phyloP scores from a whole-genome alignment of 2,113 vertebrate species.

The Neopipo cinnamomea region DNA sequence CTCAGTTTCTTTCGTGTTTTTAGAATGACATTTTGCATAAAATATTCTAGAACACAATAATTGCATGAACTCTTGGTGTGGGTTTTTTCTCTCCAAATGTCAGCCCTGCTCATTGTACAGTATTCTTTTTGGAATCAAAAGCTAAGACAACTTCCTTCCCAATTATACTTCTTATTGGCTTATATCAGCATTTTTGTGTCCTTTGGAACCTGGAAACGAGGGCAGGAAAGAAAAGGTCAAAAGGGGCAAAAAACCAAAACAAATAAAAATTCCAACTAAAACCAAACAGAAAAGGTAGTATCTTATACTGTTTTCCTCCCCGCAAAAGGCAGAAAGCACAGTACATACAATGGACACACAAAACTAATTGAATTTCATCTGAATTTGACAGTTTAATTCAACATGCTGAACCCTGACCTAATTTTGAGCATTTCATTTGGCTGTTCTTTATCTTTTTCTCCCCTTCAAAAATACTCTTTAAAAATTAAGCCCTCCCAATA shows the following conservation, averaged over 20 bases:
- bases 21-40: not conserved
- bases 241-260: not conserved
- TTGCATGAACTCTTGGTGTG: not conserved
- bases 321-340: not conserved
- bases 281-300: not conserved
- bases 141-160: not conserved
- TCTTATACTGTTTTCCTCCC: not conserved
- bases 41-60: not conserved
- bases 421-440: not conserved
- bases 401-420: not conserved
- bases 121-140: not conserved
- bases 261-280: not conserved
- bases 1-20: not conserved
- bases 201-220: not conserved
- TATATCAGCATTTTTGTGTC: not conserved
- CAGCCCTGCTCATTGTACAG: not conserved
- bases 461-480: not conserved
- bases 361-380: not conserved
- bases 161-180: not conserved
- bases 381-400: not conserved
- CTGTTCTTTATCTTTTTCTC: not conserved
- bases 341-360: not conserved
- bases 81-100: rapidly evolving
- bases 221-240: not conserved
- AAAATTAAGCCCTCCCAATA: not conserved